Evolutionary conservation across 2,888 invertebrate species (phyloP).

Genomic region (Cantharis flavilabris): DNA sequence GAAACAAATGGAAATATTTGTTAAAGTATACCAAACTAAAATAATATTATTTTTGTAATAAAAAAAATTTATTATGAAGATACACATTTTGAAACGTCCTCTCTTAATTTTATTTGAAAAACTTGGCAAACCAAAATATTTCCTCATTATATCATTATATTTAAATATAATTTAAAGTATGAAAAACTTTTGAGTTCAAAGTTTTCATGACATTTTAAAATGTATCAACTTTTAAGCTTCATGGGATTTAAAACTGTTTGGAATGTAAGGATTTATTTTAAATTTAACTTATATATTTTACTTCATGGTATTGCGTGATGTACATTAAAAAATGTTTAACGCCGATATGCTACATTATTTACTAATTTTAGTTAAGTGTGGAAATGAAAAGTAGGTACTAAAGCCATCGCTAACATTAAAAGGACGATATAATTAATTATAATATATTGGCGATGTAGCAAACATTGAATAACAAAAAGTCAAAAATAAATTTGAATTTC

Average conservation of each 20-base stretch:
- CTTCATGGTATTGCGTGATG: too few species aligned
- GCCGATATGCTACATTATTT: not conserved
- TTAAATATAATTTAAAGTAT: not conserved
- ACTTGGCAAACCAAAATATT: not conserved
- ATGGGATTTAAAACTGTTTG: not conserved
- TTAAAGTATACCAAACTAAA: not conserved
- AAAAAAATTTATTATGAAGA: not conserved
- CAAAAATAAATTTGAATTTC: too few species aligned
- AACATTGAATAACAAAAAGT: too few species aligned
- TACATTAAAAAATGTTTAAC: not conserved
- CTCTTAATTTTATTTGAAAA: not conserved
- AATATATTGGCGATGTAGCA: not conserved
- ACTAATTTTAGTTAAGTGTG: not conserved
- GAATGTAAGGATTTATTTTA: not conserved
- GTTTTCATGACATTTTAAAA: not conserved
- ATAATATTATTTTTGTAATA: not conserved
- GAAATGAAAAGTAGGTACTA: not conserved
- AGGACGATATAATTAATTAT: too few species aligned
- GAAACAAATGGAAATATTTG: not conserved
- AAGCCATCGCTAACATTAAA: not conserved
- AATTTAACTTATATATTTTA: not conserved
- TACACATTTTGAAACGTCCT: not conserved
- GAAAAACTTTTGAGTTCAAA: not conserved
- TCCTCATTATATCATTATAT: not conserved
- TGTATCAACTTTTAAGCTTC: not conserved